Base-by-base conservation (phyloP, 2,888 invertebrate species). In the Sepiola atlantica region DNA sequence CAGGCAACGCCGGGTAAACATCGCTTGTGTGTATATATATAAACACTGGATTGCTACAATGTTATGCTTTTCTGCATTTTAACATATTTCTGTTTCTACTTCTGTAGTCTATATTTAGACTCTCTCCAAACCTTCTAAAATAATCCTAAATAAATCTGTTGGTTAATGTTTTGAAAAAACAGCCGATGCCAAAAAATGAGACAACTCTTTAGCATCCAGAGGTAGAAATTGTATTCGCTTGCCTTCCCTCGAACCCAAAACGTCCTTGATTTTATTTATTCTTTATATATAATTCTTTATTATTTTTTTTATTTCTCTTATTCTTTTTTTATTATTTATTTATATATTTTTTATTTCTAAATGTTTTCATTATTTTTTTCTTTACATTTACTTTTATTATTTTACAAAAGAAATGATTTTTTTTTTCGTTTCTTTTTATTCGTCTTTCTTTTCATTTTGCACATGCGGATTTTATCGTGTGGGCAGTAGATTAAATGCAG, bases 91-190 rank as follows among this genome's bases (percentile, higher is more conserved):
- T 45, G 45, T n/a, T 77, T 61, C 61, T 24, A 61, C 21, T 61
- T 61, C n/a, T n/a, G 77, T 32, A 77, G 16, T n/a, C n/a, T 77
- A 10, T 77, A 32, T 3, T 16, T 77, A 2, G 18, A 32, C n/a
- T 77, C n/a, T 77, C 77, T n/a, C 12, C n/a, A 77, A n/a, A 77
- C 77, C 16, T 77, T 77, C 77, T 77, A 77, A 77, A 77, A 77
- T 77, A 77, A 77, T 77, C 77, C 77, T n/a, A n/a, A 77, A 77
- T 77, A 77, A 77, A 77, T 77, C 77, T 77, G n/a, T n/a, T 77
- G 77, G 77, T 77, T 77, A 77, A 77, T 77, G 77, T 77, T 77
- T 18, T n/a, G 77, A n/a, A 77, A 77, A 77, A 14, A 0, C 32
- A 32, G 32, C 16, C 32, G 77, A 77, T 77, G 77, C 77, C 77